Percentiles rank a stretch among this genome's conserved stretches.
These are phyloP conservation scores for Halcyon badia DNA, from an alignment of 2,797 vertebrate species.

Conservation along the genomic window DNA sequence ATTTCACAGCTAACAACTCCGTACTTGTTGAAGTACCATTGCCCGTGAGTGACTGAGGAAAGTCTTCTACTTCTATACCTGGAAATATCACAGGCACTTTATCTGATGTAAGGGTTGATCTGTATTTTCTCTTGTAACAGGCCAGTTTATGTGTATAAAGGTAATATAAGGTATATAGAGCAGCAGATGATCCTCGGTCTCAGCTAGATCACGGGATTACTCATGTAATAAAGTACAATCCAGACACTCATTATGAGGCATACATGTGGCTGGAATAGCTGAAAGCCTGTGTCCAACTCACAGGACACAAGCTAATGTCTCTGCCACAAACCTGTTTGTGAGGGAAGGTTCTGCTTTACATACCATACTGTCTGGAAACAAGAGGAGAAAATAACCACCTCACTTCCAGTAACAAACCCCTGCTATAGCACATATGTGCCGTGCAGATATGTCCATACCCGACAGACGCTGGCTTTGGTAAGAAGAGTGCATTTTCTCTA, in stretches of 20 bases:
- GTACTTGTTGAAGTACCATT: not conserved
- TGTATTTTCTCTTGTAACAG: not conserved
- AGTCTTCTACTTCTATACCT: not conserved
- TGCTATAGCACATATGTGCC: not conserved
- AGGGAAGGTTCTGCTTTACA: not conserved
- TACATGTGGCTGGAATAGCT: not conserved
- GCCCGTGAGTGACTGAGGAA: not conserved
- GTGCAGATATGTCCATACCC: fast-evolving
- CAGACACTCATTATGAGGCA: not conserved
- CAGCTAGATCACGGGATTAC: not conserved
- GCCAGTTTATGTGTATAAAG: not conserved
- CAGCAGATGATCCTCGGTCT: not conserved
- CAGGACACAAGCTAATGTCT: fast-evolving
- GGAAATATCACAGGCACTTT: not conserved
- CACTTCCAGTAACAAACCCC: not conserved
- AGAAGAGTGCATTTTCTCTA: not conserved
- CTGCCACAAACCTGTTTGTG: not conserved
- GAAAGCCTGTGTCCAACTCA: not conserved
- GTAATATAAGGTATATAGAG: not conserved
- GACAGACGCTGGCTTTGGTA: not conserved
- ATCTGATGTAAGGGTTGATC: not conserved
- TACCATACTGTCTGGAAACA: not conserved
- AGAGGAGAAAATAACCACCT: not conserved
- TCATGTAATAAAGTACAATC: not conserved
- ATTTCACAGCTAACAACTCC: not conserved